These are phyloP conservation scores for Danaus plexippus DNA, from an alignment of 1,140 invertebrate genomes.

Conservation along the genomic window DNA sequence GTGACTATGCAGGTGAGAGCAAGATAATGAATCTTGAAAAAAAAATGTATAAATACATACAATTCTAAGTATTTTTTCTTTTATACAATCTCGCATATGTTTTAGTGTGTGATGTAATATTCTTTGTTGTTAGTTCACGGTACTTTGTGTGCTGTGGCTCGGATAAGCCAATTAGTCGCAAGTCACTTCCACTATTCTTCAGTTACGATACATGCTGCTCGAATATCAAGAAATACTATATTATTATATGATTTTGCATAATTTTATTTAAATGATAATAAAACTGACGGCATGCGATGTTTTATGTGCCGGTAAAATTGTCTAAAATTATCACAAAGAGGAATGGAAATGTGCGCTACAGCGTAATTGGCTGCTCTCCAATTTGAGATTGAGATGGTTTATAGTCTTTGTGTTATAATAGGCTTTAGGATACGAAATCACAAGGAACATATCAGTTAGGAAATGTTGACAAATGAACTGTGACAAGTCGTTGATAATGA, in stretches of 20 bases:
- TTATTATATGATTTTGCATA: too few relatives aligned
- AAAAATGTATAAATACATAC: neutral
- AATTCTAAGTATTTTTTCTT: too few relatives aligned
- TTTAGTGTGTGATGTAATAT: constrained; percentile 5
- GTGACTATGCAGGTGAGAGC: constrained; percentile 75
- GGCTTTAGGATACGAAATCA: neutral
- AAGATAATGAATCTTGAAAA: neutral
- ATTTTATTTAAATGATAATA: too few relatives aligned
- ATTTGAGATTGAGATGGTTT: constrained; percentile 8
- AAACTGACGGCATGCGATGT: too few relatives aligned
- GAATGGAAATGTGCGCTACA: neutral
- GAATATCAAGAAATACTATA: too few relatives aligned
- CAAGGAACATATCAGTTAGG: too few relatives aligned
- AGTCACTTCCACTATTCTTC: neutral
- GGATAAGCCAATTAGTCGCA: constrained; percentile 16
- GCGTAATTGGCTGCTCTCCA: constrained; percentile 10
- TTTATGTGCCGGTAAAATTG: too few relatives aligned
- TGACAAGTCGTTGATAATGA: too few relatives aligned
- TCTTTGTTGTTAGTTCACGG: neutral
- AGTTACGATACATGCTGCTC: too few relatives aligned
- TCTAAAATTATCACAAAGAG: constrained; percentile 16
- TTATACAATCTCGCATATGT: too few relatives aligned
- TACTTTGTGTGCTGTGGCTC: neutral
- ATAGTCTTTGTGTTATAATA: constrained; percentile 16
- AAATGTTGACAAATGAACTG: too few relatives aligned